Evolutionary conservation across 2,113 vertebrate genomes (phyloP).

Genomic region (Eudyptes chrysolophus): DNA sequence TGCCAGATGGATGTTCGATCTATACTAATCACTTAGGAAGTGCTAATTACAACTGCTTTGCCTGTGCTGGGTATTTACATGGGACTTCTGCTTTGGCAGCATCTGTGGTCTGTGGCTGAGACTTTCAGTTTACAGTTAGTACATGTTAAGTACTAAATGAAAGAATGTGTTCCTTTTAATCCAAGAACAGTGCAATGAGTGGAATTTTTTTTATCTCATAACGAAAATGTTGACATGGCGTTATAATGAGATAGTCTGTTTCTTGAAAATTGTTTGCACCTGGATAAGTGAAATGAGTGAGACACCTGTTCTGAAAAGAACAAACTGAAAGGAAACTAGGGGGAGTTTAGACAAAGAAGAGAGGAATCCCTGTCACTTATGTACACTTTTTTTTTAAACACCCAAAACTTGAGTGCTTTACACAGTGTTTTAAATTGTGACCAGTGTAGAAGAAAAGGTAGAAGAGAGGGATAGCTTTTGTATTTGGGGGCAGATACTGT

Average conservation of each 20-base stretch:
- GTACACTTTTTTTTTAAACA: not conserved
- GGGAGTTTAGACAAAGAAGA: not conserved
- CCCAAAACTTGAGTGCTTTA: not conserved
- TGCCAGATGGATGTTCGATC: not conserved
- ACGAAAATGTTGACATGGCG: not conserved
- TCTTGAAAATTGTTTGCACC: not conserved
- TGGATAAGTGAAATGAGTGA: not conserved
- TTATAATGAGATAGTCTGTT: not conserved
- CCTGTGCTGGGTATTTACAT: not conserved
- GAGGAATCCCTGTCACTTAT: not conserved
- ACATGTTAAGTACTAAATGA: not conserved
- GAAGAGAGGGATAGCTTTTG: not conserved
- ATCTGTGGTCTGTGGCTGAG: not conserved
- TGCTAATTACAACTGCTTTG: not conserved
- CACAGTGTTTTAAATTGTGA: not conserved
- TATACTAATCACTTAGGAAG: not conserved
- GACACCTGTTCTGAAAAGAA: not conserved
- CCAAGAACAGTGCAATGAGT: not conserved
- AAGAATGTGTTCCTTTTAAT: not conserved
- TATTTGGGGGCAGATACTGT: not conserved
- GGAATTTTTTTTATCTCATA: not conserved
- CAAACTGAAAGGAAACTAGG: not conserved
- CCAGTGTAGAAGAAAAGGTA: not conserved
- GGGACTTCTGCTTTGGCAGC: not conserved
- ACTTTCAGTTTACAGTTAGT: not conserved